Percentiles rank a stretch among this genome's conserved stretches.
Conservation (phyloP, 2,113 vertebrate genomes). For the Aepyceros melampus region DNA sequence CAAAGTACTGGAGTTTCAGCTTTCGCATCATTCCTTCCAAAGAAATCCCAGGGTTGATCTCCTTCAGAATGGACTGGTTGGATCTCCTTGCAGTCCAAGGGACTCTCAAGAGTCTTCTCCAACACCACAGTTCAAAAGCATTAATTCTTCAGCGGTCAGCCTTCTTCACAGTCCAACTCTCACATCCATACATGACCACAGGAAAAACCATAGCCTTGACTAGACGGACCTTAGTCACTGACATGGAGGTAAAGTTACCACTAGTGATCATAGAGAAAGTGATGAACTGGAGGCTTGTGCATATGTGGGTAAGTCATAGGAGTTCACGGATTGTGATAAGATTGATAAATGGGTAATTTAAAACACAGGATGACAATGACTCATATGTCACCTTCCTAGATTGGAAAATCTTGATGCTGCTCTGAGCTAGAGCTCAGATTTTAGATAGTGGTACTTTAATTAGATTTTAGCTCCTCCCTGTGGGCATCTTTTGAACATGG, state of each 20-base stretch:
- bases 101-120: no score
- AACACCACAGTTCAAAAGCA: no score
- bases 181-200: no score
- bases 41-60: no score
- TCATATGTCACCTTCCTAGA: neutral
- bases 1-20: no score
- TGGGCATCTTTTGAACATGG: neutral
- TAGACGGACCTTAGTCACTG: no score
- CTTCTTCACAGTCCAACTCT: no score
- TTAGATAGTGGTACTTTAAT: neutral
- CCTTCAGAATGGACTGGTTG: no score
- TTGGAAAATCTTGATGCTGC: neutral
- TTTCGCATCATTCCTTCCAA: no score
- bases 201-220: no score
- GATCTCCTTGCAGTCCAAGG: no score
- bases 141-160: no score
- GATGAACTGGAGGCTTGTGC: neutral
- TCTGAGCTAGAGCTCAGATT: neutral
- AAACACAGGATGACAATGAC: neutral
- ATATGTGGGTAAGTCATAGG: neutral
- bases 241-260: neutral
- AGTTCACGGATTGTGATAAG: neutral
- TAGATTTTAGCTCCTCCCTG: neutral
- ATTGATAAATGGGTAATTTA: neutral
- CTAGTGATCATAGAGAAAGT: neutral